Evolutionary conservation across 2,113 vertebrate genomes (phyloP), one percentile per base, ranked within the genome.

Genomic region (Apeltes quadracus): DNA sequence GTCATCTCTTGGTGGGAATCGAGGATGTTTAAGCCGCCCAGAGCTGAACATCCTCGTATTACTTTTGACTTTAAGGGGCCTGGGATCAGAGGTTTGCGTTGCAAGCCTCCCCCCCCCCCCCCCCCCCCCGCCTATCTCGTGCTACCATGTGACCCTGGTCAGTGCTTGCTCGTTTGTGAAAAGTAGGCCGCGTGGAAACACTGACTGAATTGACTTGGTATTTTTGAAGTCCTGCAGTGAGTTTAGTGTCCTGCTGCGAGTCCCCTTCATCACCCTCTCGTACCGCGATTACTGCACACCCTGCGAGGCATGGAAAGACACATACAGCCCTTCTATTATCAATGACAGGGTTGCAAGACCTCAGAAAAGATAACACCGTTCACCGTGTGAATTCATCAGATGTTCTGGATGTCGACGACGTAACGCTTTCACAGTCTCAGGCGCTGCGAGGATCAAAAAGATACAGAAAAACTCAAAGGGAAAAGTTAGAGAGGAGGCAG

Each of bases 101-200:
- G 22, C 41, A 76, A 75, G 67, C 34, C 39, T 61, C 22, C 46
- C 22, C 18, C 51, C n/a, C 51, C 67, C 73, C 34, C 67, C 48
- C 62, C 38, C 22, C 18, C 51, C n/a, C 51, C 67, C 73, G 39
- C 67, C 48, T 63, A 32, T 59, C 69, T 27, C 20, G 75, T 25
- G 59, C 82, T 69, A 78, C 90, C 92, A 89, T 76, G 85, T 92
- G 93, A 94, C 90, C 81, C 79, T 81, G 29, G 59, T 71, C 74
- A 39, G 34, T 69, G 86, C 77, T 85, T 61, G 84, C 84, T 86
- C 76, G 2, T 82, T 89, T 81, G 65, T 75, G 76, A 84, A 87
- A 93, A 91, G 88, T 91, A 91, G 89, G 90, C 51, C 90, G 84
- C 84, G 86, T 73, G 89, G 92, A 94, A 93, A 93, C 87, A 85